Base-by-base conservation (phyloP, 2,888 invertebrate genomes). In the Drosophila peninsularis region DNA sequence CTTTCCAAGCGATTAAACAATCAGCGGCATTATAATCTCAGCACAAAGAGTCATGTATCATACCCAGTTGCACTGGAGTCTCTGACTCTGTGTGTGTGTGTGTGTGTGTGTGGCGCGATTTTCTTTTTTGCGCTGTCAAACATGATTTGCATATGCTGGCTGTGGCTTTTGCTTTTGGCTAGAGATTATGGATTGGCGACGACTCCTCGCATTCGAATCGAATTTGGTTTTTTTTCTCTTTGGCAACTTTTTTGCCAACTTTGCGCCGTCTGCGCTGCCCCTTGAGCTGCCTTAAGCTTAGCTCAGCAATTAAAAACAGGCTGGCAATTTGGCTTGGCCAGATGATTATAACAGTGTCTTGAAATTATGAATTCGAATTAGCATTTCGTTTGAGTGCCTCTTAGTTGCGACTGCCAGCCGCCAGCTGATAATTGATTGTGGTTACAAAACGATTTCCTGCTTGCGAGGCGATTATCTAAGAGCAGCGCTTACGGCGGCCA, bases 1-100 rank as follows among this genome's bases (percentile, higher is more conserved):
- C 85, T 88, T 85, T 85, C 88, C 85, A 82, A 85, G 83, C 86
- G 85, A 85, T 85, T 85, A 85, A 85, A 80, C 86, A 85, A 85
- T 82, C 85, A 78, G 71, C 85, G 78, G 77, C 80, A 80, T 88
- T 82, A 82, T 88, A 84, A 84, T 85, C 84, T 75, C 66, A 49
- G 76, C 71, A 71, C 74, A 53, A 82, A 80, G 80, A 85, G 85
- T 82, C 85, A 88, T 88, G 80, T 86, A 85, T 85, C 78, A 87
- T 47, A 58, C 61, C 37, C 37, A 45, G 62, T 54, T 64, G 55
- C 75, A 75, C 41, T 30, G 2, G 19, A 39, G 41, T 55, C 49
- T 24, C 14, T 64, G 14, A 54, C 3, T 19, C 24, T 56, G 19
- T 69, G 24, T 66, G 42, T 57, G 50, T 41, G 27, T 50, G 44